Evolutionary conservation across 2,888 invertebrate genomes (phyloP).

Genomic region (Meteorus cinctellus): DNA sequence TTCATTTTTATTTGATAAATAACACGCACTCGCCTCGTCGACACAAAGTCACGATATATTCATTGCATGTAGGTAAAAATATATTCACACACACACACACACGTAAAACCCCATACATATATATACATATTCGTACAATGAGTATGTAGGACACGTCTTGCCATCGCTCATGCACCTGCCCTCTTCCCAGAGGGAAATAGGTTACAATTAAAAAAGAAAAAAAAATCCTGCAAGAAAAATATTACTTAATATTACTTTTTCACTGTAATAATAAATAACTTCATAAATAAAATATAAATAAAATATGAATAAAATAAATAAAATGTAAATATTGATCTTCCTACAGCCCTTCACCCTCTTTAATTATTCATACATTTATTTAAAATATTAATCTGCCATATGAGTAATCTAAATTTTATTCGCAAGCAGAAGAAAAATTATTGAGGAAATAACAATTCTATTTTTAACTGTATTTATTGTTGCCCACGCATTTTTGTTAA

Average conservation of each 20-base stretch:
- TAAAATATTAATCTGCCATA: no score
- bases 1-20: conserved; percentile 30
- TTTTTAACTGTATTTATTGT: no score
- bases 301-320: background rate
- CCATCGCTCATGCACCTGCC: conserved; percentile 27
- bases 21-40: conserved; percentile 15
- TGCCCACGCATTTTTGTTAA: no score
- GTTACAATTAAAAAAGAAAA: conserved; percentile 10
- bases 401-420: no score
- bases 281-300: no score
- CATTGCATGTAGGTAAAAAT: conserved; percentile 26
- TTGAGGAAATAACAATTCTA: no score
- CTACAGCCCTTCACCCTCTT: no score
- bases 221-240: background rate
- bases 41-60: conserved; percentile 29
- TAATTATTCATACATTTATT: no score
- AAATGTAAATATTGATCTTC: background rate
- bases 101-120: background rate
- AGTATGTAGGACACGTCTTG: conserved; percentile 33
- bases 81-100: background rate
- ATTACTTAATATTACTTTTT: background rate
- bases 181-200: conserved; percentile 11
- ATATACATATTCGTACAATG: background rate
- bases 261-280: background rate
- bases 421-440: no score